Conservation (phyloP, 2,888 invertebrate species). For the Megamerina dolium region DNA sequence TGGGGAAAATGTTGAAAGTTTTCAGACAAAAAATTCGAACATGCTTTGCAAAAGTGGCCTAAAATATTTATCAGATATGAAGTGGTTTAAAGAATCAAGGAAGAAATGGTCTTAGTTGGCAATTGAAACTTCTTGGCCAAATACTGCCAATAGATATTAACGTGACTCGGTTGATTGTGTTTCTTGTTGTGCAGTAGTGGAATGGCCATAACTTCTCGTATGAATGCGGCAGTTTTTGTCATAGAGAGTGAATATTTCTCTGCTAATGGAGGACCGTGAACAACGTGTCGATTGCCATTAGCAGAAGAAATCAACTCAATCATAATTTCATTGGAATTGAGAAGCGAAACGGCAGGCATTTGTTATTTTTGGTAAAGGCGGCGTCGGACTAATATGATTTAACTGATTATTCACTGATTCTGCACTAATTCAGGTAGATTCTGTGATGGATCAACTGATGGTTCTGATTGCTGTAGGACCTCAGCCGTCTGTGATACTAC, state of each 20-base stretch:
- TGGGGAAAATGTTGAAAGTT: slow-evolving; percentile 30
- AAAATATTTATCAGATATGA: slow-evolving; percentile 3
- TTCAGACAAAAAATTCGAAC: slow-evolving; percentile 29
- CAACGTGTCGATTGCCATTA: slow-evolving; percentile 16
- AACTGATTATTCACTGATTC: too few species aligned
- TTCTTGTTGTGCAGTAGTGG: slow-evolving; percentile 29
- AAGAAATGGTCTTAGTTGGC: slow-evolving; percentile 23
- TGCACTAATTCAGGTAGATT: too few species aligned
- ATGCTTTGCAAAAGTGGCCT: slow-evolving; percentile 27
- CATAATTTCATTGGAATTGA: slow-evolving; percentile 21
- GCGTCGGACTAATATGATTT: too few species aligned
- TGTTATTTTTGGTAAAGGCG: slow-evolving; percentile 14
- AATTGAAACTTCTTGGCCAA: slow-evolving; percentile 25
- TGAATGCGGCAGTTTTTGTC: slow-evolving; percentile 23
- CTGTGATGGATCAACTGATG: background rate
- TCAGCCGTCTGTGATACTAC: background rate
- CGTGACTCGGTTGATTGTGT: background rate
- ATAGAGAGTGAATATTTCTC: slow-evolving; percentile 23
- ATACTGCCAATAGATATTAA: slow-evolving; percentile 24
- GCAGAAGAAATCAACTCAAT: slow-evolving; percentile 23
- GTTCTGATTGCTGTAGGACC: background rate
- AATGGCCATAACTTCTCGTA: slow-evolving; percentile 32
- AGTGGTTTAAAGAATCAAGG: background rate
- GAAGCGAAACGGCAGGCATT: slow-evolving; percentile 14
- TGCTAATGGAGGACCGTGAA: slow-evolving; percentile 19